phyloP scores from a whole-genome alignment of 2,797 vertebrate genomes.

The Eulemur coronatus region DNA sequence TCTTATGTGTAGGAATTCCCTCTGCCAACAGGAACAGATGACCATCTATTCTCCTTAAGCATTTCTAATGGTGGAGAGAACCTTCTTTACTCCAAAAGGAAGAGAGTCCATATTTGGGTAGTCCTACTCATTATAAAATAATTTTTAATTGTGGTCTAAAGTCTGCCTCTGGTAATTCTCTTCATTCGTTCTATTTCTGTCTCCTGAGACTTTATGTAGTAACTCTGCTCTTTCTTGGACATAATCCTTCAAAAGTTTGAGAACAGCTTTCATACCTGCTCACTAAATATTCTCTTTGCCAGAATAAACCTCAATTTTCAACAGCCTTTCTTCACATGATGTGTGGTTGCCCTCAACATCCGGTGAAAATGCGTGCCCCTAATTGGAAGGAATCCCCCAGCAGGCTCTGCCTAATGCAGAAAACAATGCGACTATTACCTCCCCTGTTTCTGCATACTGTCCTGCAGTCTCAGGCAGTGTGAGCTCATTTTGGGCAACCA shows the following conservation, averaged over 20 bases:
- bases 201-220: neutral
- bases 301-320: neutral
- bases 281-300: neutral
- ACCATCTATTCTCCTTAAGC: neutral
- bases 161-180: neutral
- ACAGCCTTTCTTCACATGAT: neutral
- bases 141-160: neutral
- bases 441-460: neutral
- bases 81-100: neutral
- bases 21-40: neutral
- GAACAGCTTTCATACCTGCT: neutral
- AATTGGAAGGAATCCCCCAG: neutral
- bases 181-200: neutral
- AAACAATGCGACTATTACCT: rapidly evolving
- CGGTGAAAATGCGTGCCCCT: neutral
- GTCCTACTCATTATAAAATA: neutral
- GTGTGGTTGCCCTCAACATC: neutral
- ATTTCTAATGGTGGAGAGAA: neutral
- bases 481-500: neutral
- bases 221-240: neutral
- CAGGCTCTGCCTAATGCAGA: neutral
- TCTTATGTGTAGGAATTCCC: neutral
- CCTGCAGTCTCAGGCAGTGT: neutral
- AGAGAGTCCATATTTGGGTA: neutral
- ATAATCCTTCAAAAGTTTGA: neutral